Evolutionary conservation across 2,797 vertebrate genomes (phyloP), one percentile per base, ranked within the genome.

Genomic region (Benthosema pterotum): DNA sequence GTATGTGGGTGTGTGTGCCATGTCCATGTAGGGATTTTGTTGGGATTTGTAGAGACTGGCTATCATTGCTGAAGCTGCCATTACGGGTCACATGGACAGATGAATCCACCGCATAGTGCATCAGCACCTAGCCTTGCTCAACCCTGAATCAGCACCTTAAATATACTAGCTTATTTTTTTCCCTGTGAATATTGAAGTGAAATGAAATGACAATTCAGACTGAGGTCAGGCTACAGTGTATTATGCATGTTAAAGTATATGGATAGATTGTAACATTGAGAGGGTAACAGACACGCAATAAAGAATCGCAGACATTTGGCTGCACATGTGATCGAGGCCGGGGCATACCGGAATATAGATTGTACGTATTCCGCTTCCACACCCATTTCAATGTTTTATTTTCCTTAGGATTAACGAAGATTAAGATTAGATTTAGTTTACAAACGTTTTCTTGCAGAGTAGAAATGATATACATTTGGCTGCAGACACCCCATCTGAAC

Each of bases 61-160:
- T 71, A 65, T 81, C 84, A 87, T 90, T 85, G 85, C 88, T 73
- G 69, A 91, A 79, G 77, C 84, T 89, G 88, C 87, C 92, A 90
- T 93, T 94, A 92, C 82, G 88, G 92, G 88, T 91, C 92, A 92
- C 84, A 89, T 91, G 93, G 92, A 94, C 91, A 89, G 93, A 94
- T 94, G 91, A 93, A 93, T 90, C 93, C 91, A 92, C 93, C 92
- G 92, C 88, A 92, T 92, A 92, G 92, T 90, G 91, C 93, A 93
- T 94, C 92, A 92, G 90, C 92, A 90, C 92, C 93, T n/a, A 93
- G 93, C 94, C n/a, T n/a, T n/a, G n/a, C n/a, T n/a, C n/a, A n/a
- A n/a, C n/a, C n/a, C n/a, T n/a, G n/a, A n/a, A n/a, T n/a, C n/a
- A n/a, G n/a, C n/a, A n/a, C n/a, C n/a, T n/a, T n/a, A n/a, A n/a